These are phyloP conservation scores for Gorilla gorilla DNA, from an alignment of 2,113 vertebrate genomes.

Conservation along the genomic window DNA sequence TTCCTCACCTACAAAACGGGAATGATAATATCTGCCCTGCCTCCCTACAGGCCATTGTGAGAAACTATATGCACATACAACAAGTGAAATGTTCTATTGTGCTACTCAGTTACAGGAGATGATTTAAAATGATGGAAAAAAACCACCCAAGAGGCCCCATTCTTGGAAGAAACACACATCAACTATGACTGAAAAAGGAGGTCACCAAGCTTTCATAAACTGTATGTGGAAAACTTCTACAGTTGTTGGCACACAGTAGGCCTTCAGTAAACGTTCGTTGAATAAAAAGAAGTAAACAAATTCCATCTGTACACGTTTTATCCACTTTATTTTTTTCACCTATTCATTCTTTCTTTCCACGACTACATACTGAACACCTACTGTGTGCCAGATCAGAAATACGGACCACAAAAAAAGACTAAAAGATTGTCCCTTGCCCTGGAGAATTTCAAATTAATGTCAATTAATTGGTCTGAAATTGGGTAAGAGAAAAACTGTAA, in stretches of 20 bases:
- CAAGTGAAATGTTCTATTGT: background rate
- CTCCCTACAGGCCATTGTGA: background rate
- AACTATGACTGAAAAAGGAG: background rate
- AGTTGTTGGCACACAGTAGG: background rate
- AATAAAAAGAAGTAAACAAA: background rate
- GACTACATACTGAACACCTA: background rate
- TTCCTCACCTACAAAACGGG: slow-evolving; percentile 73
- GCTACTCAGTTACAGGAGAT: background rate
- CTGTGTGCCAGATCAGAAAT: background rate
- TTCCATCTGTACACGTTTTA: background rate
- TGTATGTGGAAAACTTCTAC: background rate
- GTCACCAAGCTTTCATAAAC: background rate
- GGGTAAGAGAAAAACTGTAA: background rate
- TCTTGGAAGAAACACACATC: background rate
- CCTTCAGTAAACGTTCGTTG: background rate
- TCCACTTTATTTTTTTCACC: background rate
- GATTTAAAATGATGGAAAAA: background rate
- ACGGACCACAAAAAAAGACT: background rate
- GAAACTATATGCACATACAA: background rate
- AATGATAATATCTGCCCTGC: slow-evolving; percentile 58
- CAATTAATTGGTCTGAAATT: background rate
- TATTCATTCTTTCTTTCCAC: background rate
- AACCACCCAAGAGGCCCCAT: background rate
- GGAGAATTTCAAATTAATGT: slow-evolving; percentile 19
- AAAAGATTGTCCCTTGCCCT: background rate